These are phyloP conservation scores for Macaca fascicularis DNA, from an alignment of 2,113 vertebrate genomes.

Conservation along the genomic window T2T-MFA8v1.1 NC_088380.1:63500501-63501000, in stretches of 20 bases:
- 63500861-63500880: background rate
- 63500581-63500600: background rate
- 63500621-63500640: background rate
- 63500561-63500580: background rate
- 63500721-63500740: background rate
- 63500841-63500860: background rate
- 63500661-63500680: background rate
- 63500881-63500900: background rate
- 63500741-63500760: background rate
- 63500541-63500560: background rate
- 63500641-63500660: background rate
- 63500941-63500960: background rate
- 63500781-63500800: background rate
- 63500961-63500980: background rate
- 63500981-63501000: background rate
- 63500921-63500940: background rate
- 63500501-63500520: background rate
- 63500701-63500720: background rate
- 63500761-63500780: background rate
- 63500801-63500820: background rate
- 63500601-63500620: background rate
- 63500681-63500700: background rate
- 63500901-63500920: background rate
- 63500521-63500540: background rate
- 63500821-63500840: background rate